phyloP scores from a whole-genome alignment of 53 echinoderm and acorn worm species.

The Arbacia lixula region DNA sequence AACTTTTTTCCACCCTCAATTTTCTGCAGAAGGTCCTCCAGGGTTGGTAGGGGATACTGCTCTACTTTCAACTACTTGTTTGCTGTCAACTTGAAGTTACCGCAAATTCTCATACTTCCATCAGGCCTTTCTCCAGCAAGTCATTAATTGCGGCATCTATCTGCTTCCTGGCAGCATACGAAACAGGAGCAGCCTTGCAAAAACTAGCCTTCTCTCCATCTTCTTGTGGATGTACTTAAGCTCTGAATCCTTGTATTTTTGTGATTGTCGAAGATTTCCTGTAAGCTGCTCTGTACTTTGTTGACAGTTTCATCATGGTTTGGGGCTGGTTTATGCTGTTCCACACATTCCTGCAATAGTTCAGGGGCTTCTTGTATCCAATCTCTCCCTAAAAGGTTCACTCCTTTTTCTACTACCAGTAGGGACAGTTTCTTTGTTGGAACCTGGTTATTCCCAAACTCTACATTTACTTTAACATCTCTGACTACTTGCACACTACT shows the following conservation, averaged over 20 bases:
- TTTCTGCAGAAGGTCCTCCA: conserved; percentile 55
- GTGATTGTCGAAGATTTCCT: too few species aligned
- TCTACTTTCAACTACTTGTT: conserved; percentile 50
- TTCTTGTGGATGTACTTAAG: conserved; percentile 18
- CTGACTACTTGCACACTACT: not conserved
- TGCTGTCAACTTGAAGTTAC: conserved; percentile 61
- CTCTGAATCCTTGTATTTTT: too few species aligned
- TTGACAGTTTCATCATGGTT: not conserved
- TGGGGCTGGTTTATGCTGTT: not conserved
- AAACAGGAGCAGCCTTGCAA: conserved; percentile 55
- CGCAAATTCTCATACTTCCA: conserved; percentile 55
- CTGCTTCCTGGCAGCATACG: conserved; percentile 54
- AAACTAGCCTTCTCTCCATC: not conserved
- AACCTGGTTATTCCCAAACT: not conserved
- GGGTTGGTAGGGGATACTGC: conserved; percentile 46
- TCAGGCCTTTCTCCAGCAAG: conserved; percentile 47
- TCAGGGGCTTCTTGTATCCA: not conserved
- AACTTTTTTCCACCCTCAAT: conserved; percentile 51
- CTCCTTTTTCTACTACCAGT: not conserved
- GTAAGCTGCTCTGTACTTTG: too few species aligned
- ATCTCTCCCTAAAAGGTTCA: not conserved
- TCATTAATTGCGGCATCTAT: conserved; percentile 23
- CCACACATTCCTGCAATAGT: not conserved
- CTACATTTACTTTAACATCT: not conserved
- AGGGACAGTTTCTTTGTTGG: not conserved